Base-by-base conservation (phyloP, 2,888 invertebrate genomes). In the Cephus sareptanus region DNA sequence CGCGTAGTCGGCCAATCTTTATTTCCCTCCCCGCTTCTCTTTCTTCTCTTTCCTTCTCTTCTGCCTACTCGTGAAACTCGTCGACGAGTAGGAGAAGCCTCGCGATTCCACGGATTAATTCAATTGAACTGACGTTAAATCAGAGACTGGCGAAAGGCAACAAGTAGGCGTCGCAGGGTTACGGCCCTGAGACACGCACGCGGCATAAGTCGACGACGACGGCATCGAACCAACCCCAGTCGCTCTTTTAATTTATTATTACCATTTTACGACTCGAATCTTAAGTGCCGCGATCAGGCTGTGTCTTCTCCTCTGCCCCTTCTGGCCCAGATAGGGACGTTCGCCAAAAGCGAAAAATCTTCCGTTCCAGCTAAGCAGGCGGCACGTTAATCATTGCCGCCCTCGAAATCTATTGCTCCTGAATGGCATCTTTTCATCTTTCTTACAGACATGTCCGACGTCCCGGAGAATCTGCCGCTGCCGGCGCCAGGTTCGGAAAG, bases 371-470 rank as follows among this genome's bases (percentile, higher is more conserved):
- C 15, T 4, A 40, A 40, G 15, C 40, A 40, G 40, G 15, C 13
- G 6, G 15, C 13, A 37, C 4, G 4, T 40, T 40, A 15, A 40
- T 15, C 1, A 15, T 15, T 6, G 13, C 40, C 4, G 6, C 15
- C 15, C 15, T 40, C 1, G 1, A 15, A 15, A 6, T 40, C 40
- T 0, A 40, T 6, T 40, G 15, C 4, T 15, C 15, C 40, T 2
- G 15, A 40, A 6, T 0, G 6, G 15, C 40, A 35, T 35, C 12
- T 12, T 12, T 35, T 35, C 12, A 40, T 40, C 15, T 40, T 15
- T 40, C 40, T 92, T 93, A 87, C 94, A 94, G 96, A 96, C 90
- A 92, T 96, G 89, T 96, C 96, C 89, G 97, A 97, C 90, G 95
- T 94, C 15, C 95, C 95, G 83, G 94, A 95, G 81, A 95, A 96